Evolutionary conservation across 2,113 vertebrate species (phyloP).

Genomic region (Microcebus jonahi): DNA sequence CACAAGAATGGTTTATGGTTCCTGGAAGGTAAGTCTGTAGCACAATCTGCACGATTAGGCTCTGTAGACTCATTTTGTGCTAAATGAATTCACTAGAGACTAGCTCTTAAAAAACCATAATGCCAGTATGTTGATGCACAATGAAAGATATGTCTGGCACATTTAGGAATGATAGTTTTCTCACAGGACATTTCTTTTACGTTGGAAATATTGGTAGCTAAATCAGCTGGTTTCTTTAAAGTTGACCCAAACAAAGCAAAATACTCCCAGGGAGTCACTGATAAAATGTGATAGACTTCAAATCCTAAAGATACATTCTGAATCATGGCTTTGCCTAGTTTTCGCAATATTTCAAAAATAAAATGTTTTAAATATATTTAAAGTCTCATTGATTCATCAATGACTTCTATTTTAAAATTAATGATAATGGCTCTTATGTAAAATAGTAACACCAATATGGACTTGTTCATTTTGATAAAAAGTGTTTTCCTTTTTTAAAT

Average conservation of each 20-base stretch:
- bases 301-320: neutral
- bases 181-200: neutral
- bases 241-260: neutral
- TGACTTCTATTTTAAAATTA: neutral
- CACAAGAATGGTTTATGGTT: neutral
- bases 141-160: neutral
- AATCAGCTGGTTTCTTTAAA: neutral
- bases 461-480: neutral
- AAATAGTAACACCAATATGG: neutral
- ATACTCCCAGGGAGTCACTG: neutral
- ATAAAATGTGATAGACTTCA: neutral
- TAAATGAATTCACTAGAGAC: neutral
- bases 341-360: slow-evolving; percentile 42
- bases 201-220: neutral
- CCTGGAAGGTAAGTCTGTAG: neutral
- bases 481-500: neutral
- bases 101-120: neutral
- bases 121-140: neutral
- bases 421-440: neutral
- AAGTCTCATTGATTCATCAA: neutral
- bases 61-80: neutral
- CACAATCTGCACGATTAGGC: neutral
- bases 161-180: neutral
- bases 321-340: neutral
- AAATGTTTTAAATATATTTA: slow-evolving; percentile 39